A percentile compares a stretch with the other conserved stretches of the same genome.
Evolutionary conservation across 2,797 vertebrate genomes (phyloP).

Genomic region (Phalanger gymnotis): DNA sequence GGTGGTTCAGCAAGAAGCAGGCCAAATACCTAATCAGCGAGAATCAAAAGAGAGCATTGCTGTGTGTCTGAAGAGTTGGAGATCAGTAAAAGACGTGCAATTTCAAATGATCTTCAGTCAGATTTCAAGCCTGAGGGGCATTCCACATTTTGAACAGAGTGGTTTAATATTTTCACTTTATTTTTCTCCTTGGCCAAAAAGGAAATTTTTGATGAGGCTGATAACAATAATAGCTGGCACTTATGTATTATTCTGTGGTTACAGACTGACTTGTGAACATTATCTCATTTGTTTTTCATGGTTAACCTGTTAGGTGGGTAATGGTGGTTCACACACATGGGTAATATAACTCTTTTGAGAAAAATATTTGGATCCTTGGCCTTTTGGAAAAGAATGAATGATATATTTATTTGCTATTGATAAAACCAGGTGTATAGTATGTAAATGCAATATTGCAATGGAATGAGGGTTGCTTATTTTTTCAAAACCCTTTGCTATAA

Average conservation of each 20-base stretch:
- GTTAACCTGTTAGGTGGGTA: background rate
- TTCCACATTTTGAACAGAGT: background rate
- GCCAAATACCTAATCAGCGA: background rate
- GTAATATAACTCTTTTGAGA: background rate
- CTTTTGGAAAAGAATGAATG: background rate
- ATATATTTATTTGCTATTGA: background rate
- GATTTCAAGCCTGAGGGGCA: background rate
- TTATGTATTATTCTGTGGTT: background rate
- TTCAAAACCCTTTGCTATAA: background rate
- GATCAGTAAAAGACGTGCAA: background rate
- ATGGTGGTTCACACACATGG: background rate
- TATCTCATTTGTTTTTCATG: background rate
- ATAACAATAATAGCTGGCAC: background rate
- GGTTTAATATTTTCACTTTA: background rate
- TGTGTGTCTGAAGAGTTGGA: background rate
- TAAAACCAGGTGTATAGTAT: background rate
- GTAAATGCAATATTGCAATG: slow-evolving; percentile 22
- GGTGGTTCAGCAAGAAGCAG: slow-evolving; percentile 15
- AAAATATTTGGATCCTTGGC: background rate
- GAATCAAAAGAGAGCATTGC: background rate
- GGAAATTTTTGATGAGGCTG: background rate
- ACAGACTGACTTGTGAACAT: background rate
- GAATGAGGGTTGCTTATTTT: background rate
- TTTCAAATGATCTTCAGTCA: background rate
- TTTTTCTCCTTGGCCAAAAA: background rate